phyloP scores from a whole-genome alignment of 1,140 invertebrate genomes.

The Diachasmimorpha longicaudata region DNA sequence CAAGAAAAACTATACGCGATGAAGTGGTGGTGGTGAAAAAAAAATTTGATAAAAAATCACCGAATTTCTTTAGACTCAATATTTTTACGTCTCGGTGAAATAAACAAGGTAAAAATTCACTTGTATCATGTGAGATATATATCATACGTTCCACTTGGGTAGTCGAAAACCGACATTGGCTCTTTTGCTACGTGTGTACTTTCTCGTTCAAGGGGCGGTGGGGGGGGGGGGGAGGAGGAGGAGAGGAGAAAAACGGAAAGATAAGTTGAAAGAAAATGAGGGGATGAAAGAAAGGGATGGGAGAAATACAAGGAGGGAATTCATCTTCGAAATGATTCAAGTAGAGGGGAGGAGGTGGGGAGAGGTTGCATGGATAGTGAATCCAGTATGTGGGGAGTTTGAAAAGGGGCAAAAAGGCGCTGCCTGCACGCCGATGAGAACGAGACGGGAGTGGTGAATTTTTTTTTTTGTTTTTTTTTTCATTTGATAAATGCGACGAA shows the following conservation, averaged over 20 bases:
- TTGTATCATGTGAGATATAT: conserved; percentile 18
- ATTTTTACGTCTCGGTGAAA: conserved; percentile 1
- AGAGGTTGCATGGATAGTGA: conserved; percentile 8
- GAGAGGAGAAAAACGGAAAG: not conserved
- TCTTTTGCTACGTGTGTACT: conserved; percentile 7
- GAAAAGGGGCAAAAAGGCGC: not conserved
- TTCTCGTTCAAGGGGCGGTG: no score
- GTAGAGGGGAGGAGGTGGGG: not conserved
- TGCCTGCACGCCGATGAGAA: not conserved
- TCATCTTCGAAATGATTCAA: conserved; percentile 10
- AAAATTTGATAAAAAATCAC: not conserved
- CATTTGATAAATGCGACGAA: not conserved
- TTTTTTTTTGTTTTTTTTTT: not conserved
- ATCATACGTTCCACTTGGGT: conserved; percentile 19
- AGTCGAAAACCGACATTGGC: conserved; percentile 13
- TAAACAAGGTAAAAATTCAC: conserved; percentile 18
- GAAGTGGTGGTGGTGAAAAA: not conserved
- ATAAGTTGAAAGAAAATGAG: conserved; percentile 12
- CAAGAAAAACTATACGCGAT: not conserved
- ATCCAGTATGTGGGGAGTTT: conserved; percentile 11
- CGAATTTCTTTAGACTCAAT: conserved; percentile 16
- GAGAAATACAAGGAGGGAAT: conserved; percentile 1
- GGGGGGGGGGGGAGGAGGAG: no score
- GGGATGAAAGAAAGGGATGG: not conserved
- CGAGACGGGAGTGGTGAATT: not conserved